Evolutionary conservation across 2,888 invertebrate species (phyloP).

Genomic region (Protodeltote pygarga): DNA sequence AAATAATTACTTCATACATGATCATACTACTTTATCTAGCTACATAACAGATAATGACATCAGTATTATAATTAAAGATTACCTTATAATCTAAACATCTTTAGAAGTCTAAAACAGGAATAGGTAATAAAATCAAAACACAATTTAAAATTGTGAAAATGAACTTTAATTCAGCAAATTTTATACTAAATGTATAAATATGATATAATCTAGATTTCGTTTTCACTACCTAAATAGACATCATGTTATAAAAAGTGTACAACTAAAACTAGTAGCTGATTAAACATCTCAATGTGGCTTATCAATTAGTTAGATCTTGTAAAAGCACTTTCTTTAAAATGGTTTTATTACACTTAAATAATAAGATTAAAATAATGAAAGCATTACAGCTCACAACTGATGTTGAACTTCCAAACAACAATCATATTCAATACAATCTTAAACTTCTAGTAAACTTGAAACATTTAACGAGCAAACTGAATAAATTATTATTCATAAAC

Average conservation of each 20-base stretch:
- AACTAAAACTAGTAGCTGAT: conserved; percentile 87
- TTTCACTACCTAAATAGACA: conserved; percentile 86
- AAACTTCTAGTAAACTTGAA: conserved; percentile 86
- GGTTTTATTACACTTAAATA: conserved; percentile 85
- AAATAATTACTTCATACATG: neutral
- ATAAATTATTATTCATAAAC: conserved; percentile 87
- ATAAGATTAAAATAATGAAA: conserved; percentile 85
- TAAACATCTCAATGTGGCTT: conserved; percentile 86
- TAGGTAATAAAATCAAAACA: conserved; percentile 61
- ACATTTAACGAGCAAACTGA: conserved; percentile 87
- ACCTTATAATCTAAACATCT: neutral
- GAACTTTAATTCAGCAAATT: conserved; percentile 87
- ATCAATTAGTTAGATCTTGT: conserved; percentile 86
- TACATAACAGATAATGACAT: neutral
- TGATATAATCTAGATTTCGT: conserved; percentile 86
- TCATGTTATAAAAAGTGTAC: conserved; percentile 87
- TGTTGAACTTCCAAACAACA: conserved; percentile 82
- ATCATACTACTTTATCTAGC: neutral
- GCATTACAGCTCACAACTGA: conserved; percentile 83
- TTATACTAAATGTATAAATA: conserved; percentile 88
- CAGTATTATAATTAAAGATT: neutral
- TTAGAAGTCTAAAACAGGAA: conserved; percentile 21
- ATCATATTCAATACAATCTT: conserved; percentile 84
- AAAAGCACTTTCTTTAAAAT: conserved; percentile 85
- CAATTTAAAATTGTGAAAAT: conserved; percentile 85